phyloP scores from a whole-genome alignment of 2,888 invertebrate genomes.

The Synergus japonicus region DNA sequence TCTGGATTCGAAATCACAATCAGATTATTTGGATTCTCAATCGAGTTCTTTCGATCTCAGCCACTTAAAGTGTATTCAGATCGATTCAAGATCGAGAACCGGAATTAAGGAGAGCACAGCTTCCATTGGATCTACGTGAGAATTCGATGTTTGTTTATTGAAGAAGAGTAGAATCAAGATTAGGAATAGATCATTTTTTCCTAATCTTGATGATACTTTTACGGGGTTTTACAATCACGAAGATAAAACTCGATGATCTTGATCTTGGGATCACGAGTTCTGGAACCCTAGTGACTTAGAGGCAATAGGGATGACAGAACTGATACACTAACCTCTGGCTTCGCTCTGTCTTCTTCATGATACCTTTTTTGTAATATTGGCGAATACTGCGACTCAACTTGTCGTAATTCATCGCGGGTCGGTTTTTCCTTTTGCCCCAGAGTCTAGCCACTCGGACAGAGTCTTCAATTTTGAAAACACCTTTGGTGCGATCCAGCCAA shows the following conservation, averaged over 20 bases:
- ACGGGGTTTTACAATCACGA: not conserved
- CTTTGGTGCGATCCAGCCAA: slow-evolving; percentile 96
- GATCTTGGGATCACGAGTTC: not conserved
- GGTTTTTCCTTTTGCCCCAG: slow-evolving; percentile 98
- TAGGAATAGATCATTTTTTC: not conserved
- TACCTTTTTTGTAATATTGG: slow-evolving; percentile 99
- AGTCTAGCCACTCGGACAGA: slow-evolving; percentile 97
- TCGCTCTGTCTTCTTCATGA: slow-evolving; percentile 99
- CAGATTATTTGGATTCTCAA: not conserved
- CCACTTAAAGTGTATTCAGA: slow-evolving; percentile 11
- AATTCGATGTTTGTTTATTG: not conserved
- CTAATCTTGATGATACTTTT: not conserved
- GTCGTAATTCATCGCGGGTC: slow-evolving; percentile 99
- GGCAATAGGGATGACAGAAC: slow-evolving; percentile 96
- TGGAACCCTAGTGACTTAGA: slow-evolving; percentile 78
- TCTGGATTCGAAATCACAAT: slow-evolving; percentile 18
- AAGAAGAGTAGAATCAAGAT: not conserved
- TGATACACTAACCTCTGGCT: slow-evolving; percentile 99
- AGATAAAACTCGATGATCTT: not conserved
- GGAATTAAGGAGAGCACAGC: slow-evolving; percentile 17
- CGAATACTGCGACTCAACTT: slow-evolving; percentile 97
- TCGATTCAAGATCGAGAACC: slow-evolving; percentile 35
- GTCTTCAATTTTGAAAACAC: slow-evolving; percentile 99
- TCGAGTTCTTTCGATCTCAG: slow-evolving; percentile 20
- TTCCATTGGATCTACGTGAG: slow-evolving; percentile 33